Conservation (phyloP, 2,113 vertebrate genomes). For the Heterocephalus glaber region DNA sequence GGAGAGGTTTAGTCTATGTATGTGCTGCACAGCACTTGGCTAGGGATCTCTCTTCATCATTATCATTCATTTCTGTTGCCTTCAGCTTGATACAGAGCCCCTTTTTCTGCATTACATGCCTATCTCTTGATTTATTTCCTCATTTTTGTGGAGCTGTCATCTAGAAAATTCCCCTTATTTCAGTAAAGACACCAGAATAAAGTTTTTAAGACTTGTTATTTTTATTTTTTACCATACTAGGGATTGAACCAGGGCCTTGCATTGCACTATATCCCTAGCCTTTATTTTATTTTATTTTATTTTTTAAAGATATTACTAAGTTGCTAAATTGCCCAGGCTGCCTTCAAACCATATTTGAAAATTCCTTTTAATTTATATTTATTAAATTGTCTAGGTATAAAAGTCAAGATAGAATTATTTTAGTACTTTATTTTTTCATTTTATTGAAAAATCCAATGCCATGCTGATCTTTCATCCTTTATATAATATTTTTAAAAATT, state of each 20-base stretch:
- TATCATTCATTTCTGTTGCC: not conserved
- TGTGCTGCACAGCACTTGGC: not conserved
- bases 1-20: not conserved
- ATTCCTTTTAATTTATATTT: slow-evolving; percentile 34
- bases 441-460: not conserved
- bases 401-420: slow-evolving; percentile 6
- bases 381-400: not conserved
- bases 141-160: not conserved
- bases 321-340: not conserved
- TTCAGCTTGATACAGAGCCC: not conserved
- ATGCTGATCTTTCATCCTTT: not conserved
- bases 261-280: not conserved
- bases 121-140: slow-evolving; percentile 14
- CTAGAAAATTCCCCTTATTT: slow-evolving; percentile 41
- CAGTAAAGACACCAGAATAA: not conserved
- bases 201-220: not conserved
- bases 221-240: not conserved
- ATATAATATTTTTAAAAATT: not conserved
- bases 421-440: slow-evolving; percentile 36
- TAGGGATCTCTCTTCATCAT: not conserved
- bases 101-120: not conserved
- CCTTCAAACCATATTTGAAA: not conserved
- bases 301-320: not conserved
- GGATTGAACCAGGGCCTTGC: not conserved
- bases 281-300: not conserved